Base-by-base conservation (phyloP, 1,140 invertebrate genomes). In the Brachionus angularis region DNA sequence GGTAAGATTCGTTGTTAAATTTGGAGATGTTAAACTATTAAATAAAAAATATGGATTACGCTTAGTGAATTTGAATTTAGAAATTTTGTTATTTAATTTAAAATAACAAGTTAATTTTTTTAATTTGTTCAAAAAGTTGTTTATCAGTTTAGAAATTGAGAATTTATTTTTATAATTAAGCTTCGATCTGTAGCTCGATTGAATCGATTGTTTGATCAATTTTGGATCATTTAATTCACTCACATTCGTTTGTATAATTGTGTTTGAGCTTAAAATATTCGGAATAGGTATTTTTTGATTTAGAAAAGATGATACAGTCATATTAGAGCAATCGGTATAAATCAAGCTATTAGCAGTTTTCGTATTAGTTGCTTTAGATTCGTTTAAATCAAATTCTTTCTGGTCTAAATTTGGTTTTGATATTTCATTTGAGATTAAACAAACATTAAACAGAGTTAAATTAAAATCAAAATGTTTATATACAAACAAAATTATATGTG, bases 381-480 rank as follows among this genome's bases (percentile, higher is more conserved):
- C 33, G 4, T 5, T 39, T 1, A 14, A 7, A n/a, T n/a, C n/a
- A n/a, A n/a, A n/a, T n/a, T n/a, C n/a, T n/a, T n/a, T n/a, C n/a
- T n/a, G n/a, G n/a, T n/a, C n/a, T n/a, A n/a, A n/a, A n/a, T n/a
- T n/a, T 10, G 53, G 53, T 23, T 58, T 58, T 3, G 21, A 21
- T 3, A 58, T 18, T 23, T 58, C 53, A 58, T 58, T 58, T 12
- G 53, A 21, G 53, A 58, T 39, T 36, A 58, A 23, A 58, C 53
- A 39, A 39, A 14, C 36, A 58, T 58, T 58, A 12, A 58, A 23
- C 18, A 58, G 25, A 12, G 33, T 58, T 23, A 58, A 7, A 25
- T 58, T 58, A 14, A 58, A 39, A 36, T 58, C 53, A 27, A 58
- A 58, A 23, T 58, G 53, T 21, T 58, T 58, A 23, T 58, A 58